These are phyloP conservation scores for Hanleya hanleyi DNA, from an alignment of 2,888 invertebrate genomes.

Conservation along the genomic window DNA sequence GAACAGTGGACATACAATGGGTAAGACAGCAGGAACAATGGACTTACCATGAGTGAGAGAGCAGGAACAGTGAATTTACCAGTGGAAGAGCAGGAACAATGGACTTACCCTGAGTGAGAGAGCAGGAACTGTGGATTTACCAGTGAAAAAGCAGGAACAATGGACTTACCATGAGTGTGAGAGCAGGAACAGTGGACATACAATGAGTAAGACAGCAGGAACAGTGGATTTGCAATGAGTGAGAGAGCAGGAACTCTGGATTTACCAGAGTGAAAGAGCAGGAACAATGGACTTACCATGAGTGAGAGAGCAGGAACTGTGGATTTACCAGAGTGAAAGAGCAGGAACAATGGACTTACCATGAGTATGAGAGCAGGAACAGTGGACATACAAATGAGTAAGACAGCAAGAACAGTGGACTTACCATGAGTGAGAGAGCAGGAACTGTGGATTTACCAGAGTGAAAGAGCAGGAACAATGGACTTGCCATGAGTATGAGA, in stretches of 20 bases:
- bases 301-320: too few relatives aligned
- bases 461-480: background rate
- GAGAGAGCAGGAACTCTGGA: too few relatives aligned
- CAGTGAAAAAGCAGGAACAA: background rate
- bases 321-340: too few relatives aligned
- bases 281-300: slow-evolving; percentile 20
- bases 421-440: slow-evolving; percentile 76
- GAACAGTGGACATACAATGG: slow-evolving; percentile 80
- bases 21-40: background rate
- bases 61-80: slow-evolving; percentile 80
- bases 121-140: too few relatives aligned
- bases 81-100: background rate
- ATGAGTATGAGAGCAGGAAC: slow-evolving; percentile 79
- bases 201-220: too few relatives aligned
- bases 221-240: too few relatives aligned
- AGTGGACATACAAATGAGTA: too few relatives aligned
- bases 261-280: too few relatives aligned
- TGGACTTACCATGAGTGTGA: slow-evolving; percentile 75
- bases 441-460: too few relatives aligned
- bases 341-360: slow-evolving; percentile 36
- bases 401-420: slow-evolving; percentile 9
- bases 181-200: slow-evolving; percentile 79
- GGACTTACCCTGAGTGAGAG: slow-evolving; percentile 75
- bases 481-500: slow-evolving; percentile 75
- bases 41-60: slow-evolving; percentile 75